Conservation (phyloP, 2,888 invertebrate genomes). For the Ferrisia virgata region DNA sequence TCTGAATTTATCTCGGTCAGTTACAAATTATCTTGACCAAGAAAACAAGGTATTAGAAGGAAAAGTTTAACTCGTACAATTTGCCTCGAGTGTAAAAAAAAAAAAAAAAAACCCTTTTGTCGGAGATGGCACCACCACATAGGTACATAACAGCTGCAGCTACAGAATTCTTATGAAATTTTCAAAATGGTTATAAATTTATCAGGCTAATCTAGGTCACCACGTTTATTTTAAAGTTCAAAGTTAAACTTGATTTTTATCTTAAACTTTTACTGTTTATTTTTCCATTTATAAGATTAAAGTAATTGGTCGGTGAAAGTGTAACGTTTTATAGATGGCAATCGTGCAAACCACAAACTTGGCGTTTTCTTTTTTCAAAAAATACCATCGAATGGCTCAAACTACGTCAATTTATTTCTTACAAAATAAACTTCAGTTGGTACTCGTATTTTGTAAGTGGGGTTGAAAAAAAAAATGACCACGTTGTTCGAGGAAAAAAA, state of each 20-base stretch:
- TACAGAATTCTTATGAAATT: neutral
- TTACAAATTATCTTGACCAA: too few species aligned
- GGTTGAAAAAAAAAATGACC: neutral
- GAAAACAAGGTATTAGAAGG: too few species aligned
- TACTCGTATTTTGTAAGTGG: neutral
- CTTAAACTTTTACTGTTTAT: constrained; percentile 3
- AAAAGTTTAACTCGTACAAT: too few species aligned
- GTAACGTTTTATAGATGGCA: neutral
- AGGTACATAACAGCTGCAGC: too few species aligned
- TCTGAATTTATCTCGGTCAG: too few species aligned
- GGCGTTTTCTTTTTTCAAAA: neutral
- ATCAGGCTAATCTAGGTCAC: neutral
- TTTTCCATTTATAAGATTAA: constrained; percentile 24
- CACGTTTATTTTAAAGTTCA: neutral
- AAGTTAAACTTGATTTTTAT: constrained; percentile 1
- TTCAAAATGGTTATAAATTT: neutral
- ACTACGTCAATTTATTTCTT: neutral
- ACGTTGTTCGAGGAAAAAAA: neutral
- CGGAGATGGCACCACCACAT: too few species aligned
- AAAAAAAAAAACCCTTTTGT: too few species aligned
- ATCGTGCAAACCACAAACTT: neutral
- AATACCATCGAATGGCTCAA: neutral
- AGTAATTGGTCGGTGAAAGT: constrained; percentile 6
- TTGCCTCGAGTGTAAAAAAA: too few species aligned
- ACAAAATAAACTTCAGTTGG: neutral